Conservation (phyloP, 2,113 vertebrate species). For the Butorides virescens region DNA sequence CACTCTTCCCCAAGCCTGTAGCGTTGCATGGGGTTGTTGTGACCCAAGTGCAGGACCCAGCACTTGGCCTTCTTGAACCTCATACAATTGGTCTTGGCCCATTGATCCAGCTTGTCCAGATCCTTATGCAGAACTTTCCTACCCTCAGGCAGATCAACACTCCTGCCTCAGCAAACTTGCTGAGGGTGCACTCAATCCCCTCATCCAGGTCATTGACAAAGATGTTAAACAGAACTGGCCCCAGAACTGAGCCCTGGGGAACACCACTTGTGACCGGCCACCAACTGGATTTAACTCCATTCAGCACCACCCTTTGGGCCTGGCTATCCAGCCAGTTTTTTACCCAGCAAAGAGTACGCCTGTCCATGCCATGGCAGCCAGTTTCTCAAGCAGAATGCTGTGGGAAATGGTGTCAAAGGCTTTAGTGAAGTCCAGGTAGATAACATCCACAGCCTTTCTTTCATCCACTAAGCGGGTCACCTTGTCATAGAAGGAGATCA, state of each 20-base stretch:
- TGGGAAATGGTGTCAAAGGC: background rate
- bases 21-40: background rate
- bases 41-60: background rate
- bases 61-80: background rate
- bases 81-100: too few relatives aligned
- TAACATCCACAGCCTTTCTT: background rate
- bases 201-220: background rate
- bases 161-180: background rate
- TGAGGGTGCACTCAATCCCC: background rate
- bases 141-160: too few relatives aligned
- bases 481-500: background rate
- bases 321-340: background rate
- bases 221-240: background rate
- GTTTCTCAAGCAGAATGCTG: background rate
- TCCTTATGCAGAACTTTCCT: too few relatives aligned
- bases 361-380: background rate
- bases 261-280: background rate
- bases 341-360: accelerated
- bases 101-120: too few relatives aligned
- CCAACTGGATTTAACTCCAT: background rate
- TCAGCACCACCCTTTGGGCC: background rate
- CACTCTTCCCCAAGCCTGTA: background rate
- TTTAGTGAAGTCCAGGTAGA: background rate
- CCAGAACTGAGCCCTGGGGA: background rate
- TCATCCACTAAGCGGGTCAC: background rate